Base-by-base conservation (phyloP, 92 coral and sea anemone species). In the Phymanthus crucifer region DNA sequence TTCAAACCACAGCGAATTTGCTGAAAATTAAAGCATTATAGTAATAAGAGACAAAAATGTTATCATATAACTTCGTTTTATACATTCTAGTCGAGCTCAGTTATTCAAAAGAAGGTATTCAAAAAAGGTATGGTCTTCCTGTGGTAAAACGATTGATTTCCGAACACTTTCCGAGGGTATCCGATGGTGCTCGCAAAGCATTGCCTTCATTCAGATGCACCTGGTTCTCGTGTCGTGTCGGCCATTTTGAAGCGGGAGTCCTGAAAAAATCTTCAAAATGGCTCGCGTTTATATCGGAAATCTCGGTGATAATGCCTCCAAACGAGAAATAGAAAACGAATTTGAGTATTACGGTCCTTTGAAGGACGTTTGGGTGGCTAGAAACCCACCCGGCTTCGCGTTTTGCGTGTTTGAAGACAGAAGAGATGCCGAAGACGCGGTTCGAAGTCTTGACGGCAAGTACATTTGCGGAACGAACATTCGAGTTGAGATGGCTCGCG, bases 361-460 rank as follows among this genome's bases (percentile, higher is more conserved):
- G 34, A 91, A 97, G 71, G 99, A 95, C 79, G 99, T 95, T 43
- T 95, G 99, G 99, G 98, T 95, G 19, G 99, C 99, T 24, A 83
- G 99, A 81, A 95, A 95, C 72, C 99, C 99, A 72, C 99, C 99
- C 3, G 99, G 99, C 19, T 95, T 95, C 57, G 99, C 99, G 5
- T 95, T 95, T 74, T 91, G 95, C 66, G 87, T 95, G 85, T 95
- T 93, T 72, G 99, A 95, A 87, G 99, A 95, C 85, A 31, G 83
- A 43, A 88, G 99, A 50, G 99, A 95, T 79, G 99, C 99, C 7
- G 99, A 95, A 75, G 98, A 91, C 85, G 99, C 99, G 11, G 88
- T 88, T 26, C 75, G 81, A 2, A 90, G 83, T 6, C 80, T 93
- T 84, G 95, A 95, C 56, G 99, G 98, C 10, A 89, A 81, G 46